Evolutionary conservation across 2,888 invertebrate species (phyloP), one percentile per base, ranked within the genome.

Genomic region (Tetheella fluctuosa): DNA sequence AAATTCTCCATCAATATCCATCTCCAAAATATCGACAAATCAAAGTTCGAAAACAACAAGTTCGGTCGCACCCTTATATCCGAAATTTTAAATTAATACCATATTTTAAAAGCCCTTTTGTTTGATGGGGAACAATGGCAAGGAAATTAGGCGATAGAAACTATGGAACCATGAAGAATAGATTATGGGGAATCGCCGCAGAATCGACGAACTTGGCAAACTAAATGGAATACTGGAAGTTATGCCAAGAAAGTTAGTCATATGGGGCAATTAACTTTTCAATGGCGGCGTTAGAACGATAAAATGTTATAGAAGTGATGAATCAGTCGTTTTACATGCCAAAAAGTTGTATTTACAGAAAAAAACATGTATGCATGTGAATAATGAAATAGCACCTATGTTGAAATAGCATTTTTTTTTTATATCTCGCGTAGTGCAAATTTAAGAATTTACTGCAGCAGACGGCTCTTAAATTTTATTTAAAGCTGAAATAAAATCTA

Each of bases 171-270:
- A 34, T 55, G 55, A 34, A 55, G 55, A 34, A 55, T 55, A 55
- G 55, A 55, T 37, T 34, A 55, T 55, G 55, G 55, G 55, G 54
- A 28, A 30, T 20, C 48, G 48, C 17, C 54, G 72, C 62, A 59
- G 69, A 67, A 64, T 62, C 61, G 73, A 67, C 60, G 64, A 71
- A 74, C 71, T 75, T 74, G 7, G 55, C 12, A 59, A 67, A 64
- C 60, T 65, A 70, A 61, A 68, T 67, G 58, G 57, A 34, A 55
- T 30, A 59, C 71, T 63, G 69, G 75, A 69, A 56, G 62, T 48
- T 55, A 59, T 59, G 71, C 75, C 73, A 69, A 68, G 71, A 68
- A 74, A 74, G 57, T 74, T 73, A 25, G 63, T 23, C 73, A 69
- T 65, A 68, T 55, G 55, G 37, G 34, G 55, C 55, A 55, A 55